Percentiles rank a stretch among this genome's conserved stretches.
phyloP scores from a whole-genome alignment of 2,113 vertebrate species.

The Bothrops jararaca region DNA sequence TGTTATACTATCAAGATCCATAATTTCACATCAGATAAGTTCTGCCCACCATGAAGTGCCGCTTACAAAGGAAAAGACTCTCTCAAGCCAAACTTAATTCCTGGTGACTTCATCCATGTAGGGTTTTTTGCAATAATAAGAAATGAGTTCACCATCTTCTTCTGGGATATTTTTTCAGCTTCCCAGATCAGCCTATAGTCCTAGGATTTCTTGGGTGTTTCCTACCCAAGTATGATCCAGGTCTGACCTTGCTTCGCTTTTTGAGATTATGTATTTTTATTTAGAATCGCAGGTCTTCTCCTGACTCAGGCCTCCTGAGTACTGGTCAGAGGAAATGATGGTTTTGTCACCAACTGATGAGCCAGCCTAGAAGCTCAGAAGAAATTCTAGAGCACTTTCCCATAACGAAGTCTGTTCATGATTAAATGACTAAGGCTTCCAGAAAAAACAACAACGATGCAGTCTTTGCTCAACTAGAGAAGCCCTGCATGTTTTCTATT shows the following conservation, averaged over 20 bases:
- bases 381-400: background rate
- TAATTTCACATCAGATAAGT: background rate
- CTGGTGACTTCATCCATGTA: background rate
- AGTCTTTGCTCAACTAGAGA: too few species aligned
- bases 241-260: background rate
- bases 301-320: background rate
- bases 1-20: background rate
- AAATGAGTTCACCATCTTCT: background rate
- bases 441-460: too few species aligned
- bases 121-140: background rate
- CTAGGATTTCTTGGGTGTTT: background rate
- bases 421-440: background rate
- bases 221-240: background rate
- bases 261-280: background rate
- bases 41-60: background rate
- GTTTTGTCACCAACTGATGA: background rate
- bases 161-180: background rate
- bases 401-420: background rate
- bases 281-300: background rate
- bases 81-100: background rate
- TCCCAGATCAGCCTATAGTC: background rate
- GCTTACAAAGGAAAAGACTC: background rate
- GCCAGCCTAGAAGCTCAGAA: background rate
- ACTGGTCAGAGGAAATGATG: background rate
- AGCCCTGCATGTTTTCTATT: background rate